phyloP scores from a whole-genome alignment of 2,113 vertebrate species.

The Rhabdornis inornatus region DNA sequence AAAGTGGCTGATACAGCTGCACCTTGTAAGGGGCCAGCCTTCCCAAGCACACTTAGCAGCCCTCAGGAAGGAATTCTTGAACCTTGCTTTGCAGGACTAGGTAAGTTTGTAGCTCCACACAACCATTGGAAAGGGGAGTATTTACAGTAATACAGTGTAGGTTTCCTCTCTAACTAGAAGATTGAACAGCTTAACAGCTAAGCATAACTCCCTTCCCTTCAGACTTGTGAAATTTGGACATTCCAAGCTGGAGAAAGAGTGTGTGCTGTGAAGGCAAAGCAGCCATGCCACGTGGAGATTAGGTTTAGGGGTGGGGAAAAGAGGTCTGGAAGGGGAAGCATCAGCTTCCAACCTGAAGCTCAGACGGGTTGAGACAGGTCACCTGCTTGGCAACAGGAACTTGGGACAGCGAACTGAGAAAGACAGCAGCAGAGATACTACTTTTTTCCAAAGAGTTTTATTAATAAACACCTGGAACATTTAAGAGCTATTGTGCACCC shows the following conservation, averaged over 20 bases:
- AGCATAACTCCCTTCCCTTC: neutral
- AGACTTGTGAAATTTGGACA: neutral
- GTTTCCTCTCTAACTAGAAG: neutral
- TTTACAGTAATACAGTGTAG: neutral
- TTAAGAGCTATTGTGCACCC: neutral
- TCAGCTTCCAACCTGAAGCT: neutral
- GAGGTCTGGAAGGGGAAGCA: neutral
- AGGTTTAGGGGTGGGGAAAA: accelerated
- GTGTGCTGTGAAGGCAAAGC: neutral
- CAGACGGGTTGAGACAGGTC: neutral
- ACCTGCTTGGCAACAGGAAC: neutral
- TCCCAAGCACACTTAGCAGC: neutral
- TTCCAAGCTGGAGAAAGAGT: neutral
- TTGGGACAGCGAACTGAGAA: neutral
- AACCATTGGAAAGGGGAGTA: neutral
- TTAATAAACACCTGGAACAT: constrained; percentile 58
- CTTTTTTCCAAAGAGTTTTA: constrained; percentile 52
- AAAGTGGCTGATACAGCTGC: neutral
- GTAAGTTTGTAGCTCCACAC: neutral
- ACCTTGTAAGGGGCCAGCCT: neutral
- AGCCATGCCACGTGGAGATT: neutral
- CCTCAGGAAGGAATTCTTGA: neutral
- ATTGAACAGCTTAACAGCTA: neutral
- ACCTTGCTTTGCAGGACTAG: neutral
- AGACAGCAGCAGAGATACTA: neutral